Conservation (phyloP, 1,140 invertebrate species). For the Drosophila ohnishii region DNA sequence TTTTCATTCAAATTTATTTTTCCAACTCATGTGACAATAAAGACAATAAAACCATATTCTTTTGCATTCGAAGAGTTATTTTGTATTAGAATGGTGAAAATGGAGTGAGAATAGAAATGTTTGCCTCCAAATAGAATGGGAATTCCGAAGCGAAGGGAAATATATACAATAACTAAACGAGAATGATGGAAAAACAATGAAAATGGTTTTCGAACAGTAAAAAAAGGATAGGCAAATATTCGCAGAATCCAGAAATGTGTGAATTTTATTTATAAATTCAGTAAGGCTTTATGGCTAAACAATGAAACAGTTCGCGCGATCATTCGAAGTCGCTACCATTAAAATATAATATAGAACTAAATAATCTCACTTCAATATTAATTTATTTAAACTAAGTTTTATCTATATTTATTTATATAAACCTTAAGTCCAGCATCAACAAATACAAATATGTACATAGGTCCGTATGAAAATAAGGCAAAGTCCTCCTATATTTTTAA, state of each 20-base stretch:
- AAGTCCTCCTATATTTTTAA: not conserved
- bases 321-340: not conserved
- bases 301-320: not conserved
- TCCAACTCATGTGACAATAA: constrained; percentile 60
- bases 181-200: constrained; percentile 16
- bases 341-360: not conserved
- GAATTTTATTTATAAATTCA: not conserved
- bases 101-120: constrained; percentile 45
- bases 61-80: constrained; percentile 21
- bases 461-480: not conserved
- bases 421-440: not conserved
- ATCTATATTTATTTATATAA: not conserved
- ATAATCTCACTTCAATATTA: not conserved
- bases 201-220: constrained; percentile 7
- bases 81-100: constrained; percentile 22
- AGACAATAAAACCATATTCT: constrained; percentile 32
- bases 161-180: constrained; percentile 5
- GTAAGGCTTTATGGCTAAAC: not conserved
- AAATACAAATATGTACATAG: not conserved
- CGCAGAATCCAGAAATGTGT: not conserved
- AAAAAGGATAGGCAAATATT: constrained; percentile 6
- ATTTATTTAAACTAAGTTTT: too few species aligned
- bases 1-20: constrained; percentile 41
- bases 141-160: constrained; percentile 27
- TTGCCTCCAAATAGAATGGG: constrained; percentile 43